Conservation (phyloP, 2,113 vertebrate species). For the Trichechus manatus region DNA sequence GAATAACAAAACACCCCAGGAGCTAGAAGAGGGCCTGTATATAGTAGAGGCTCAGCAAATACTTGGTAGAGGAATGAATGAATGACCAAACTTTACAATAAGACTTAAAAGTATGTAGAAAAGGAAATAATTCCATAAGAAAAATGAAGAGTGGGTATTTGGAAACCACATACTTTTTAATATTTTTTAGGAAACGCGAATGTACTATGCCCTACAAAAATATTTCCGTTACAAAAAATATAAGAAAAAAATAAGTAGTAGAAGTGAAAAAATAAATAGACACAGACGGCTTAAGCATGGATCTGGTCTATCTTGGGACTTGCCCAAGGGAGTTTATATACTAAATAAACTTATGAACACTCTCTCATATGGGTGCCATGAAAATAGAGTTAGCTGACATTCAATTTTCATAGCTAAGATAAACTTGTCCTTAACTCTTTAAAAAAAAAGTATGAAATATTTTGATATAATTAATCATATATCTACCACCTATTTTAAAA, state of each 20-base stretch:
- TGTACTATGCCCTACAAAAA: neutral
- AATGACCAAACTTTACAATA: neutral
- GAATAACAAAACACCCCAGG: neutral
- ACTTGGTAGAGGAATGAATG: neutral
- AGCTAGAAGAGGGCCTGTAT: neutral
- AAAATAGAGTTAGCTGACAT: neutral
- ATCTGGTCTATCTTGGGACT: neutral
- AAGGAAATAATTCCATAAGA: neutral
- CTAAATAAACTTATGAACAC: neutral
- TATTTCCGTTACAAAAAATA: neutral
- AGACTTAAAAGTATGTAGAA: neutral
- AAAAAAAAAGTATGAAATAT: neutral
- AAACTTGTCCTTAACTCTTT: neutral
- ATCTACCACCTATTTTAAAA: neutral
- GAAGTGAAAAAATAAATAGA: neutral
- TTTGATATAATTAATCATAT: neutral
- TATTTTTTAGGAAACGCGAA: neutral
- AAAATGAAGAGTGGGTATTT: neutral
- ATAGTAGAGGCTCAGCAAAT: neutral
- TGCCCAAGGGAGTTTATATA: neutral
- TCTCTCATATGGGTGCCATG: neutral
- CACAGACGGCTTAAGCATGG: neutral
- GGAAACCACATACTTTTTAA: neutral
- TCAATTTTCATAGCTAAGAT: neutral
- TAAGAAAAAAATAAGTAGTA: neutral